phyloP scores from a whole-genome alignment of 2,888 invertebrate species.

The Cylloceria caligata region DNA sequence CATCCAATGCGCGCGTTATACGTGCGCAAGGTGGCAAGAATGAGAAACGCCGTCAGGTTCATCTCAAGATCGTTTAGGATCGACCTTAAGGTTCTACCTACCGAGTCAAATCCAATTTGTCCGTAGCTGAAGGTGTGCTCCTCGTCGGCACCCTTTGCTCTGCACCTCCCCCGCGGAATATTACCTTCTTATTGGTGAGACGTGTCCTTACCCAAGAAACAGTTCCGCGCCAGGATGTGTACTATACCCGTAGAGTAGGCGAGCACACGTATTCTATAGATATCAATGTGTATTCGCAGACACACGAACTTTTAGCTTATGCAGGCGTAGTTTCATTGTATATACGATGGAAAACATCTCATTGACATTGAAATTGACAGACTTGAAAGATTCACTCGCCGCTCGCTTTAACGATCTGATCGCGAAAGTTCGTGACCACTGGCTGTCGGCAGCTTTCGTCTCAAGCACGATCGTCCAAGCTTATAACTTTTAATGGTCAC shows the following conservation, averaged over 20 bases:
- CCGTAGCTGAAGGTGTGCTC: slow-evolving; percentile 42
- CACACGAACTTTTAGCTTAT: slow-evolving; percentile 27
- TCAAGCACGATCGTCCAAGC: slow-evolving; percentile 37
- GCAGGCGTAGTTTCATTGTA: not conserved
- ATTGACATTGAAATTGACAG: slow-evolving; percentile 59
- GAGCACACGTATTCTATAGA: slow-evolving; percentile 9
- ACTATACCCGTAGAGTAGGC: not conserved
- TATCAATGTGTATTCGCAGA: not conserved
- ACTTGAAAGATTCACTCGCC: slow-evolving; percentile 40
- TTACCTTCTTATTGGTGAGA: slow-evolving; percentile 67
- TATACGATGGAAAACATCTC: slow-evolving; percentile 27
- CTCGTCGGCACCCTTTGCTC: slow-evolving; percentile 50
- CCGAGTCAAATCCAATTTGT: slow-evolving; percentile 67
- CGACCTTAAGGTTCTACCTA: slow-evolving; percentile 58
- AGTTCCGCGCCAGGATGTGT: slow-evolving; percentile 22
- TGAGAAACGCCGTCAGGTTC: slow-evolving; percentile 51
- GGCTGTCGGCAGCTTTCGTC: slow-evolving; percentile 28
- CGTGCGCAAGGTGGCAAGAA: slow-evolving; percentile 32
- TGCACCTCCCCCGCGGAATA: slow-evolving; percentile 53
- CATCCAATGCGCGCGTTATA: not conserved
- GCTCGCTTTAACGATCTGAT: slow-evolving; percentile 48
- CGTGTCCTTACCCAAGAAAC: slow-evolving; percentile 51
- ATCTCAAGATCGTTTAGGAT: slow-evolving; percentile 58
- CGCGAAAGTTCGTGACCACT: slow-evolving; percentile 48
- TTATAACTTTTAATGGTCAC: slow-evolving; percentile 23